Conservation (phyloP, 2,888 invertebrate genomes). For the Stenodema calcarata region DNA sequence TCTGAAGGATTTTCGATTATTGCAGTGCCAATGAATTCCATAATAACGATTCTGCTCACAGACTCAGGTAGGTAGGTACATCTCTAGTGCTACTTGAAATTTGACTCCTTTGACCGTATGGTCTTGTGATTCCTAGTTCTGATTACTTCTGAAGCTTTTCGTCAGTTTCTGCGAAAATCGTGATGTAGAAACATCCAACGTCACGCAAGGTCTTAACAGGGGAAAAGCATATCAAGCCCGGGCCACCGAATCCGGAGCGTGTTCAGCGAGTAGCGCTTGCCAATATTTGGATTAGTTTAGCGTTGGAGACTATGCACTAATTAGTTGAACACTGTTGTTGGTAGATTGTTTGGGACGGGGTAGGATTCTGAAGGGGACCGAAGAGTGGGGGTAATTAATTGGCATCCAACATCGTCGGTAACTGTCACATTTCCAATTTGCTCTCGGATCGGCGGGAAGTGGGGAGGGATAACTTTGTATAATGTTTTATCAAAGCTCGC, state of each 20-base stretch:
- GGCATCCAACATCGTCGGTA: not conserved
- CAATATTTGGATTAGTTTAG: not conserved
- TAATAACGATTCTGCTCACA: no score
- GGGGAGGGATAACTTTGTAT: not conserved
- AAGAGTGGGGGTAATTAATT: not conserved
- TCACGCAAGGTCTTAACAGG: not conserved
- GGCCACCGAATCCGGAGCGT: not conserved
- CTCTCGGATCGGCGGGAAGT: not conserved
- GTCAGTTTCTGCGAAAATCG: not conserved
- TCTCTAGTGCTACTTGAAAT: no score
- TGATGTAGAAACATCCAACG: not conserved
- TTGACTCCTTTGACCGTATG: no score
- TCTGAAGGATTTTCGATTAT: no score
- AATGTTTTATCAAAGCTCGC: not conserved
- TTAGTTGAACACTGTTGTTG: not conserved
- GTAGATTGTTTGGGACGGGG: not conserved
- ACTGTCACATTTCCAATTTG: not conserved
- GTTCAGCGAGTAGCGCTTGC: not conserved
- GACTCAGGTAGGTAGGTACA: no score
- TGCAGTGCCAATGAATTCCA: no score
- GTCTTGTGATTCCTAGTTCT: no score
- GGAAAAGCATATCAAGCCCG: not conserved
- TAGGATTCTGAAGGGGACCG: not conserved
- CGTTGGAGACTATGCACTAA: not conserved
- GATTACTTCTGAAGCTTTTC: no score